These are phyloP conservation scores for Fukomys damarensis DNA, from an alignment of 2,113 vertebrate species.

Conservation along the genomic window DNA sequence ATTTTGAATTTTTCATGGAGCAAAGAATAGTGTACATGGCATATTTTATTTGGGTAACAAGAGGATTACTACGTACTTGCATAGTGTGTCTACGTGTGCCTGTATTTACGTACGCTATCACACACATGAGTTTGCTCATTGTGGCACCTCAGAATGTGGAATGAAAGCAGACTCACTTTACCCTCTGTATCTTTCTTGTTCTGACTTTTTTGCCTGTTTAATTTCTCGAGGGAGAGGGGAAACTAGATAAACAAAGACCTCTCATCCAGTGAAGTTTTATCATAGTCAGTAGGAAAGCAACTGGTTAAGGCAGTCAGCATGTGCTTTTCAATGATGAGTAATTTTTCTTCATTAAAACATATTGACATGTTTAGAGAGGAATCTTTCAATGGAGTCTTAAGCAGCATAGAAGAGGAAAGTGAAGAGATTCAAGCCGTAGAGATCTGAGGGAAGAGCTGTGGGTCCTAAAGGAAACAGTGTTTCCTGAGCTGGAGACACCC, in stretches of 20 bases:
- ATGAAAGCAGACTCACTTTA: background rate
- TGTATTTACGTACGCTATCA: background rate
- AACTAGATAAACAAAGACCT: slow-evolving; percentile 12
- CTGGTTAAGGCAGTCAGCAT: background rate
- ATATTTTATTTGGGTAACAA: background rate
- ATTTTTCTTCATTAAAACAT: background rate
- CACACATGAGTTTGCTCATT: background rate
- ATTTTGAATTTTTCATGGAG: background rate
- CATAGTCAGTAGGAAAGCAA: slow-evolving; percentile 4
- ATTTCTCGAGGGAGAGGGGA: slow-evolving; percentile 36
- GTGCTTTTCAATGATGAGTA: slow-evolving; percentile 35
- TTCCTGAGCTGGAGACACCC: background rate
- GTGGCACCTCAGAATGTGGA: background rate
- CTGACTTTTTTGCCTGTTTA: background rate
- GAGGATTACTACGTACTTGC: background rate
- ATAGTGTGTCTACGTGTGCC: background rate
- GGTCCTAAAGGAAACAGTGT: background rate
- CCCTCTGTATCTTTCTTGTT: background rate
- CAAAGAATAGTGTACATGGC: background rate
- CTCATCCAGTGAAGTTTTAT: background rate
- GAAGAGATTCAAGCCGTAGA: slow-evolving; percentile 8
- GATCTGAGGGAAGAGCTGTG: background rate
- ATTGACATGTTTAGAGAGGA: background rate
- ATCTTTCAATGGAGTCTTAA: background rate
- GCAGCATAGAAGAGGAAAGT: background rate